Evolutionary conservation across 2,888 invertebrate species (phyloP).

Genomic region (Tolmerus cingulatus): DNA sequence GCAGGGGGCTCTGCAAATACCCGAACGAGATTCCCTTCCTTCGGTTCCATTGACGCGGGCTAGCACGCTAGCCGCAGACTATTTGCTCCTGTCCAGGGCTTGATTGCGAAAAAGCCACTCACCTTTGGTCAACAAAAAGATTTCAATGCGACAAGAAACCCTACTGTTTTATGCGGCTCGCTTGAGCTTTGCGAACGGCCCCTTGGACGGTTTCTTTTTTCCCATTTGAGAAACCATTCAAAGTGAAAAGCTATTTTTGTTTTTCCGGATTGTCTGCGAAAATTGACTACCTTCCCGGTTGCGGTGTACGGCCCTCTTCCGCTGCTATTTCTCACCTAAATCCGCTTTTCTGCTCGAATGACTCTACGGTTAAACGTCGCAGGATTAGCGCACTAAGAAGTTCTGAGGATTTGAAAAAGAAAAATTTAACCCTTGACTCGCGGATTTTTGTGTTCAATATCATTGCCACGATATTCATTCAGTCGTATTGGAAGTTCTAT

Average conservation of each 20-base stretch:
- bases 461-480: neutral
- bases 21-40: neutral
- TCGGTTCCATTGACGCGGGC: neutral
- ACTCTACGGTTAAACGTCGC: neutral
- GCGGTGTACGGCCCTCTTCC: neutral
- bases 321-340: neutral
- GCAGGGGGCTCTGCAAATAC: neutral
- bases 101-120: neutral
- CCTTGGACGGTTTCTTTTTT: neutral
- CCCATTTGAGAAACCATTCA: neutral
- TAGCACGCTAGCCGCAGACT: neutral
- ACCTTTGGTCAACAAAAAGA: neutral
- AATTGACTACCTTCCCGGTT: neutral
- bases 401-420: neutral
- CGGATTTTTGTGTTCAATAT: neutral
- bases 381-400: neutral
- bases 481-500: neutral
- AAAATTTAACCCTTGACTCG: neutral
- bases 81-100: neutral
- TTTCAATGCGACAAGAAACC: neutral
- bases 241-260: neutral
- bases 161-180: neutral
- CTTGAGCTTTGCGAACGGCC: neutral
- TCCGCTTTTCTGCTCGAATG: neutral
- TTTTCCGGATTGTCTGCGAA: neutral